Evolutionary conservation across 2,888 invertebrate species (phyloP), one percentile per base, ranked within the genome.

Genomic region (Malacosoma neustria): DNA sequence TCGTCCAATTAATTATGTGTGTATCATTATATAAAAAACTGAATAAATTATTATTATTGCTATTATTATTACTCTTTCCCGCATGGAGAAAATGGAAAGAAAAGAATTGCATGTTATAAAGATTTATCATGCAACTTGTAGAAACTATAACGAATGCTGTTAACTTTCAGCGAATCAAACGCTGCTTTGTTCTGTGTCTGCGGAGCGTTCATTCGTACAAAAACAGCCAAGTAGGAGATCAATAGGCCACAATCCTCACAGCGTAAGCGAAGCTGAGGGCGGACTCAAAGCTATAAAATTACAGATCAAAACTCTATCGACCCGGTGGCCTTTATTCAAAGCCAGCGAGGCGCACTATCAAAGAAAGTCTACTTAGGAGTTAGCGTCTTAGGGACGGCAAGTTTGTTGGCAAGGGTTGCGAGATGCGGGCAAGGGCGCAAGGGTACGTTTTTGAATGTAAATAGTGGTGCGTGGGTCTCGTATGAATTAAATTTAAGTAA

Each of bases 401-500:
- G 72, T 82, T 84, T 80, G 69, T 65, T 66, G 60, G 76, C 68
- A 81, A 81, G 84, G 82, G 82, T 80, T 80, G 62, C 51, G 61
- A 52, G 59, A 80, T 80, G 79, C 80, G 82, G 81, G 81, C 64
- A 60, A 61, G 68, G 74, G 72, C 50, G 61, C 65, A 68, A 57
- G 60, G 64, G 61, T 58, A 64, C 70, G 73, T 80, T 82, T 82
- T 81, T 81, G 81, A 82, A 82, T 82, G 84, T 84, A 84, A 85
- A 85, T 84, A 84, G 80, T 79, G 76, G 76, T 52, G 42, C 51
- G 55, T 55, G 63, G 61, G 71, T 67, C 75, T 72, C 76, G 74
- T 80, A 84, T 82, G 82, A 85, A 84, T 84, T 84, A 77, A 79
- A 82, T 84, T 82, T 84, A 79, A 84, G 84, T 85, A 84, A 85